Base-by-base conservation (phyloP, 2,888 invertebrate species). In the Thysanoteuthis rhombus region DNA sequence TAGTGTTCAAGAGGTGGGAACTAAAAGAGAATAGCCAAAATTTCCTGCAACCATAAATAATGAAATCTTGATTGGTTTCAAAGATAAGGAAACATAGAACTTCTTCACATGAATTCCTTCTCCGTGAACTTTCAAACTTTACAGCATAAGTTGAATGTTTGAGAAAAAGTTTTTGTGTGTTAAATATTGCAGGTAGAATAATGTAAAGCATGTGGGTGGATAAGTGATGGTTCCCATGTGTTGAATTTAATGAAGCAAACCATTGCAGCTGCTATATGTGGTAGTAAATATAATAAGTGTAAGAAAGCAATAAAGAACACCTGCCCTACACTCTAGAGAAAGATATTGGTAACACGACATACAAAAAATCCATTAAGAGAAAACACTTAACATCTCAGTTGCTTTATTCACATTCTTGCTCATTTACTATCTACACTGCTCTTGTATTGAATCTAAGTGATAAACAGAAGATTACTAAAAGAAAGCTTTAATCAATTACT, bases 271-370 rank as follows among this genome's bases (percentile, higher is more conserved):
- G 75, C 75, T 16, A 12, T n/a, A n/a, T 75, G n/a, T 75, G 75
- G 22, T 75, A n/a, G 75, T 36, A 75, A 75, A 75, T 75, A 75
- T n/a, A 75, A 12, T 12, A n/a, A 75, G 75, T 75, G 75, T n/a
- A 75, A 75, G n/a, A 75, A 75, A n/a, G 75, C 75, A n/a, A n/a
- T 75, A 75, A 75, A 75, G 75, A 75, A n/a, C 75, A 75, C 75
- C 75, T 75, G 75, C 75, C 12, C 75, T n/a, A 75, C 36, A 75
- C 75, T n/a, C 75, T 75, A 75, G 75, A n/a, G 75, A 75, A 75
- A 75, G n/a, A n/a, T n/a, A 75, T n/a, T 75, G 75, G 75, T 75
- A n/a, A 75, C 75, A 75, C 75, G 36, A 75, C 75, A 75, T n/a
- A 75, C n/a, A n/a, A n/a, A 47, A 47, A 19, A 42, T 16, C 8